phyloP scores from a whole-genome alignment of 2,888 invertebrate species.

The Furcula furcula region DNA sequence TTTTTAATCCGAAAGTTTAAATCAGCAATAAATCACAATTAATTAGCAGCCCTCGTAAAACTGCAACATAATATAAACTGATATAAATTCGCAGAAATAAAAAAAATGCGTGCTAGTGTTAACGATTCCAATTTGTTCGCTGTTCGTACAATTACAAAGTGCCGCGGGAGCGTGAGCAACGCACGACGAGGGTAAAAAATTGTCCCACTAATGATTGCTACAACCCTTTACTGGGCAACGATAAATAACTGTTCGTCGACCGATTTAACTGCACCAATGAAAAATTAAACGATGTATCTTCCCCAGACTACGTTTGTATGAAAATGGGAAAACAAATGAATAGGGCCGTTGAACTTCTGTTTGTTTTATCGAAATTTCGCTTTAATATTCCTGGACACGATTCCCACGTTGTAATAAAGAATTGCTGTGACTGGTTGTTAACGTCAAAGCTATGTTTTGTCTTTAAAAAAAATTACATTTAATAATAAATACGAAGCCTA shows the following conservation, averaged over 20 bases:
- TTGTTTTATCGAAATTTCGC: too few relatives aligned
- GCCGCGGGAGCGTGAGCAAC: conserved; percentile 31
- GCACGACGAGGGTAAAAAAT: conserved; percentile 39
- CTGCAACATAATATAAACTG: too few relatives aligned
- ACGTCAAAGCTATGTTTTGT: too few relatives aligned
- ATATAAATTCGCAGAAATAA: not conserved
- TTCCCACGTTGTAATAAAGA: too few relatives aligned
- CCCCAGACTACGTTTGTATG: conserved; percentile 41
- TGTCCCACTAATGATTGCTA: conserved; percentile 47
- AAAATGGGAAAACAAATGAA: conserved; percentile 29
- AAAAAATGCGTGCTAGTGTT: conserved; percentile 5
- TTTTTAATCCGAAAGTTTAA: too few relatives aligned
- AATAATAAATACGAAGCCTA: too few relatives aligned
- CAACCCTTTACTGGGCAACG: conserved; percentile 40
- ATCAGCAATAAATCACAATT: too few relatives aligned
- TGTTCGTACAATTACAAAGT: conserved; percentile 34
- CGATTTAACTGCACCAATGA: conserved; percentile 59
- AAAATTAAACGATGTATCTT: conserved; percentile 60
- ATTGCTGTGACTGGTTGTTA: too few relatives aligned
- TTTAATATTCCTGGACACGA: too few relatives aligned
- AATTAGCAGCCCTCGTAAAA: too few relatives aligned
- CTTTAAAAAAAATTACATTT: too few relatives aligned
- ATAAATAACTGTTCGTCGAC: conserved; percentile 54
- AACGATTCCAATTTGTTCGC: conserved; percentile 20
- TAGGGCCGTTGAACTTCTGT: conserved; percentile 23